Percentiles rank a stretch among this genome's conserved stretches.
Evolutionary conservation across 2,113 vertebrate genomes (phyloP).

Genomic region (Balaeniceps rex): DNA sequence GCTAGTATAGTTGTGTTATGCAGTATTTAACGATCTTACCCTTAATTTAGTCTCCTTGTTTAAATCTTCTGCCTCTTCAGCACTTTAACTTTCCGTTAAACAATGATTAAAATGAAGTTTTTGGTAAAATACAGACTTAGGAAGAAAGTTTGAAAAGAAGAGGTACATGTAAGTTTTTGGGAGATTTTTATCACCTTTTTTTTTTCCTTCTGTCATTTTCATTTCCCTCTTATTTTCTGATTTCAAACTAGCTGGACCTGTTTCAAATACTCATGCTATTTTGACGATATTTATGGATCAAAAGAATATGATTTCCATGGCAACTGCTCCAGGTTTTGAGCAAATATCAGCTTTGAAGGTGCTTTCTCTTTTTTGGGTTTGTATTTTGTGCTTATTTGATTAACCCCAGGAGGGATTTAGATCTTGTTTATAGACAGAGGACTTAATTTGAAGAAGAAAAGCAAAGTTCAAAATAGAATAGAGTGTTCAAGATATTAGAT

Average conservation of each 20-base stretch:
- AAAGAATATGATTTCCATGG: constrained; percentile 68
- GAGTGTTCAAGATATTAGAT: background rate
- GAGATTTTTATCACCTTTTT: background rate
- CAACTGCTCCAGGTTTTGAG: constrained; percentile 58
- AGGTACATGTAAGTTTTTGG: background rate
- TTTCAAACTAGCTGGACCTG: constrained; percentile 2
- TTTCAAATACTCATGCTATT: constrained; percentile 54
- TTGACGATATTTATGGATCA: constrained; percentile 56
- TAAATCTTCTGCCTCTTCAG: background rate
- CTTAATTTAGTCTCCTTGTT: background rate
- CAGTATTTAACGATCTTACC: background rate
- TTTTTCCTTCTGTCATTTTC: background rate
- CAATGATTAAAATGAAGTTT: background rate
- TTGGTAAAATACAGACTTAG: background rate
- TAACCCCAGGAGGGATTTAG: constrained; percentile 46
- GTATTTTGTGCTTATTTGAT: constrained; percentile 62
- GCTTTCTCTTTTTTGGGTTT: constrained; percentile 9
- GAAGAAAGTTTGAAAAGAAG: background rate
- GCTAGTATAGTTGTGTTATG: background rate
- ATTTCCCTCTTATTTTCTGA: constrained; percentile 24
- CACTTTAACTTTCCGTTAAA: background rate
- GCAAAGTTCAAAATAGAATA: constrained; percentile 40
- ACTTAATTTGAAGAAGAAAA: constrained; percentile 63
- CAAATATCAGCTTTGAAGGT: constrained; percentile 67
- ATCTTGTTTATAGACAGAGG: constrained; percentile 60